A percentile compares a stretch with the other conserved stretches of the same genome.
Evolutionary conservation across 2,888 invertebrate species (phyloP).

Genomic region (Beris chalybata): DNA sequence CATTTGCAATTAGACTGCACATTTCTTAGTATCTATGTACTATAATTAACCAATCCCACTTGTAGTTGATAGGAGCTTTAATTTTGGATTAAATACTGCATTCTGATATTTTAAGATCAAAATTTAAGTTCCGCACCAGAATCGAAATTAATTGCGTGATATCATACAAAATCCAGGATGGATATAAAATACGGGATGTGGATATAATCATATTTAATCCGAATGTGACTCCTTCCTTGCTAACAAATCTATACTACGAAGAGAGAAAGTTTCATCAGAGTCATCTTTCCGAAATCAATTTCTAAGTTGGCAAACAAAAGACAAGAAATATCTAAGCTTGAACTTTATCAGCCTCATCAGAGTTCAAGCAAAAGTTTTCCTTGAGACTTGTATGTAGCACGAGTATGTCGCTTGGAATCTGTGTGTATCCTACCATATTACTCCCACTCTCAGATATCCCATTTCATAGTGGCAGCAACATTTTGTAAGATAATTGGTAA

Average conservation of each 20-base stretch:
- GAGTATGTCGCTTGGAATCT: not conserved
- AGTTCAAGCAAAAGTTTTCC: not conserved
- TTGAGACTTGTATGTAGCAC: not conserved
- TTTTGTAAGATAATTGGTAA: conserved; percentile 23
- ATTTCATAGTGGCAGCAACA: conserved; percentile 22
- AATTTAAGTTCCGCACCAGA: too few species aligned
- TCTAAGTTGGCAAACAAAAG: conserved; percentile 8
- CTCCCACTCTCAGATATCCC: conserved; percentile 15
- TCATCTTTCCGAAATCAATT: conserved; percentile 12
- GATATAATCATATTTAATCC: not conserved
- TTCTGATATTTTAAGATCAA: too few species aligned
- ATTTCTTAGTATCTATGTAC: too few species aligned
- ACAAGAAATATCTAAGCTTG: conserved; percentile 2
- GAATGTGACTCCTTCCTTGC: not conserved
- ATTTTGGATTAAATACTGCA: too few species aligned
- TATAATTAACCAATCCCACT: too few species aligned
- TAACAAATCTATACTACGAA: too few species aligned
- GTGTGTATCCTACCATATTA: not conserved
- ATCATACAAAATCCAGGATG: not conserved
- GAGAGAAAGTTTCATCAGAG: conserved; percentile 7
- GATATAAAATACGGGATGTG: not conserved
- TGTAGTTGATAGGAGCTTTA: too few species aligned
- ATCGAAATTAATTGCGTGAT: too few species aligned
- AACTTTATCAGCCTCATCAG: not conserved
- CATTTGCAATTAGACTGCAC: too few species aligned